Evolutionary conservation across 2,797 vertebrate species (phyloP).

Genomic region (Bucorvus abyssinicus): DNA sequence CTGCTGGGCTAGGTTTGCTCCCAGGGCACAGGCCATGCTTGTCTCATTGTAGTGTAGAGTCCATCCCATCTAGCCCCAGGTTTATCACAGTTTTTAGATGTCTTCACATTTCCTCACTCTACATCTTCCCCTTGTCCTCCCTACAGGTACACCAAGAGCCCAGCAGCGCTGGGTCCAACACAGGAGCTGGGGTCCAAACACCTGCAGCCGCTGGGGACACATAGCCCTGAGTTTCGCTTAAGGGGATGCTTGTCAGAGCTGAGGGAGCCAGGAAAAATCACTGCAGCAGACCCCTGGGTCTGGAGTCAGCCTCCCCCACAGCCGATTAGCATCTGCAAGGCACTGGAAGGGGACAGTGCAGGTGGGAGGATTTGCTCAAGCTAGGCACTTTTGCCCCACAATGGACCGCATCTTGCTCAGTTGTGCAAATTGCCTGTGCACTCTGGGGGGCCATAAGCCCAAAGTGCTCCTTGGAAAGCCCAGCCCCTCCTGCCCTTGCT

Average conservation of each 20-base stretch:
- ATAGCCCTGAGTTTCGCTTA: neutral
- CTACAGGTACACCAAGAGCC: neutral
- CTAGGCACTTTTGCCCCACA: neutral
- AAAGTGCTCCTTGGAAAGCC: neutral
- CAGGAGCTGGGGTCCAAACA: neutral
- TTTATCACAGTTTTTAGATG: neutral
- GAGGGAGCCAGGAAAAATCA: neutral
- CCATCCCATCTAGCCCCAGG: neutral
- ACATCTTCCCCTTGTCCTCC: neutral
- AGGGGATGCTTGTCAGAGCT: neutral
- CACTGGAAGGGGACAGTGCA: neutral
- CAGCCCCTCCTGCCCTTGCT: slow-evolving; percentile 34
- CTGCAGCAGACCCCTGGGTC: neutral
- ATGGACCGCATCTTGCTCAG: neutral
- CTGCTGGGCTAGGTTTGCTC: neutral
- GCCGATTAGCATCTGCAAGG: slow-evolving; percentile 37
- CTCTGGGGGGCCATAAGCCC: slow-evolving; percentile 54
- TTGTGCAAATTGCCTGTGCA: slow-evolving; percentile 36
- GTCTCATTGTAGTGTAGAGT: neutral
- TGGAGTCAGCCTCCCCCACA: neutral
- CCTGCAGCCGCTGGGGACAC: accelerated
- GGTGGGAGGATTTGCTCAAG: slow-evolving; percentile 3
- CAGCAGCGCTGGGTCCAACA: neutral
- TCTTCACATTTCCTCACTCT: neutral
- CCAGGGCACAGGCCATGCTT: neutral